Percentiles rank a stretch among this genome's conserved stretches.
Conservation (phyloP, 2,888 invertebrate species). For the Sympetrum striolatum region DNA sequence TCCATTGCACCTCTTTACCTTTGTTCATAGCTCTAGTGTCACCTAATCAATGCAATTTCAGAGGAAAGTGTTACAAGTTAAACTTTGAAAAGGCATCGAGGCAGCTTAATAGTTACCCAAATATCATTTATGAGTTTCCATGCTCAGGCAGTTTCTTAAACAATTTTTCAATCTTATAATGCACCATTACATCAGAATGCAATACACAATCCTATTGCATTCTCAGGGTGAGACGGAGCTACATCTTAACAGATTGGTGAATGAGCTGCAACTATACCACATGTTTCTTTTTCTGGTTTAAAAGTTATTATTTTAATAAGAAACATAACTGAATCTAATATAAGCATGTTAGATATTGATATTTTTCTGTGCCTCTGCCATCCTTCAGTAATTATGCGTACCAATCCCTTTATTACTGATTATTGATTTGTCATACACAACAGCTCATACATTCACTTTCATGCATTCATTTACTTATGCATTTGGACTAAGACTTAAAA, state of each 20-base stretch:
- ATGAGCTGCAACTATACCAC: neutral
- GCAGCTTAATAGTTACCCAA: slow-evolving; percentile 34
- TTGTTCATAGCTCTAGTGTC: slow-evolving; percentile 33
- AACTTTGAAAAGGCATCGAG: slow-evolving; percentile 34
- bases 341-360: neutral
- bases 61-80: slow-evolving; percentile 1
- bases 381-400: slow-evolving; percentile 20
- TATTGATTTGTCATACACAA: slow-evolving; percentile 4
- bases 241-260: neutral
- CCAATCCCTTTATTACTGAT: slow-evolving; percentile 35
- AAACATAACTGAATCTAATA: slow-evolving; percentile 9
- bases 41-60: slow-evolving; percentile 34
- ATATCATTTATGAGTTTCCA: neutral
- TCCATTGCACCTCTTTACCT: slow-evolving; percentile 35
- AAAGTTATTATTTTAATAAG: slow-evolving; percentile 3
- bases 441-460: slow-evolving; percentile 10
- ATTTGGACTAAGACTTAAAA: slow-evolving; percentile 12
- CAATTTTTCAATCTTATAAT: neutral
- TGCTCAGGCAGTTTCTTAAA: slow-evolving; percentile 9
- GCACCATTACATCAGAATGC: slow-evolving; percentile 24
- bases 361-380: slow-evolving; percentile 28
- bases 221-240: slow-evolving; percentile 14
- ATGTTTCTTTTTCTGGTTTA: neutral
- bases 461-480: slow-evolving; percentile 24
- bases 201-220: neutral